A percentile compares a stretch with the other conserved stretches of the same genome.
Conservation (phyloP, 2,888 invertebrate species). For the Tiphia femorata region DNA sequence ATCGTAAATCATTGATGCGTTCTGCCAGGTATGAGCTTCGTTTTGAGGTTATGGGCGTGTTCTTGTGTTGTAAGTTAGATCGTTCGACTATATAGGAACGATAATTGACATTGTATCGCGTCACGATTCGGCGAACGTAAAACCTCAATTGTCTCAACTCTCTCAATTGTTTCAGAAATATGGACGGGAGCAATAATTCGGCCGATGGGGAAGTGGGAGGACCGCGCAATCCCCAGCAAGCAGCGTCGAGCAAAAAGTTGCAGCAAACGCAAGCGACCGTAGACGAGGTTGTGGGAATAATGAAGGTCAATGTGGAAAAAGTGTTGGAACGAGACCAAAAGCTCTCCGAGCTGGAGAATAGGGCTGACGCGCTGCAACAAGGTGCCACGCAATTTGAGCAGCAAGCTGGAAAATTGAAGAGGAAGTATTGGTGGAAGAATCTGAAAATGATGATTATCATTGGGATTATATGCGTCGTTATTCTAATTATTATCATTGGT, state of each 20-base stretch:
- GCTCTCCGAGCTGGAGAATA: slow-evolving; percentile 92
- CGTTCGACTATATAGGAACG: no score
- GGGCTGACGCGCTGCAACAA: slow-evolving; percentile 95
- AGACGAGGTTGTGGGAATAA: slow-evolving; percentile 92
- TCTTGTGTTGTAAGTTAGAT: slow-evolving; percentile 16
- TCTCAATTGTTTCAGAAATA: slow-evolving; percentile 47
- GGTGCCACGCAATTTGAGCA: slow-evolving; percentile 97
- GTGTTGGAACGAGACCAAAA: slow-evolving; percentile 96
- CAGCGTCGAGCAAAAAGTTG: slow-evolving; percentile 82
- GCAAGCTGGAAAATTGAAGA: slow-evolving; percentile 95
- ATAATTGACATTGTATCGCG: background rate
- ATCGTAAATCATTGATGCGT: no score
- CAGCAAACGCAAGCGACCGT: slow-evolving; percentile 90
- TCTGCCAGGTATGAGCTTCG: background rate
- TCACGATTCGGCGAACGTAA: background rate
- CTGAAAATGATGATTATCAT: slow-evolving; percentile 96
- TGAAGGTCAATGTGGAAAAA: slow-evolving; percentile 96
- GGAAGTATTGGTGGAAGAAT: slow-evolving; percentile 98
- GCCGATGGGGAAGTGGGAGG: slow-evolving; percentile 85
- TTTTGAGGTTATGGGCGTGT: slow-evolving; percentile 55
- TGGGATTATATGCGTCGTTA: slow-evolving; percentile 85
- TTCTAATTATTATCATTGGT: slow-evolving; percentile 91
- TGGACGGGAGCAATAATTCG: slow-evolving; percentile 69
- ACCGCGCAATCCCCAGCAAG: slow-evolving; percentile 85
- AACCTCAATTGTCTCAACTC: background rate